Evolutionary conservation across 2,888 invertebrate genomes (phyloP).

Genomic region (Tortrix viridana): DNA sequence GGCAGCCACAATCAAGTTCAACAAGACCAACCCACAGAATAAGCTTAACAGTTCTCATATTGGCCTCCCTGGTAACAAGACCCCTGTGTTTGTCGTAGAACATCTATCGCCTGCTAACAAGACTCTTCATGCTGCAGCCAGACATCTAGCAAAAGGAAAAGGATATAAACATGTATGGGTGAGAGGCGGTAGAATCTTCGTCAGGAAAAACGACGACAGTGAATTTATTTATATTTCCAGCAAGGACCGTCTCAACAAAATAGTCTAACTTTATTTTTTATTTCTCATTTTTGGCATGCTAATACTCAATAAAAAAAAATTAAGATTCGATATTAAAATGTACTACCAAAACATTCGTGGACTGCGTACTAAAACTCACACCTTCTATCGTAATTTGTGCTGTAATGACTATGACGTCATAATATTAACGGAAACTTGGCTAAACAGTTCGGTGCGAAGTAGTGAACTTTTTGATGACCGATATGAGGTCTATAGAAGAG

Average conservation of each 20-base stretch:
- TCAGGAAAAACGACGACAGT: neutral
- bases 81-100: too few relatives aligned
- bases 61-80: too few relatives aligned
- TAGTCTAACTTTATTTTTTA: neutral
- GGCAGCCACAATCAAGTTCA: too few relatives aligned
- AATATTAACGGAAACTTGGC: slow-evolving; percentile 27
- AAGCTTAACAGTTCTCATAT: too few relatives aligned
- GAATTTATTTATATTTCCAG: neutral
- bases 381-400: neutral
- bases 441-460: slow-evolving; percentile 7
- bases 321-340: slow-evolving; percentile 1
- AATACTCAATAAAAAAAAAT: neutral
- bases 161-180: too few relatives aligned
- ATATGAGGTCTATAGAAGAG: slow-evolving; percentile 26
- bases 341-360: slow-evolving; percentile 12
- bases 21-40: too few relatives aligned
- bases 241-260: neutral
- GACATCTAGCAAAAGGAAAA: too few relatives aligned
- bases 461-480: slow-evolving; percentile 26
- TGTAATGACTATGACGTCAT: slow-evolving; percentile 17
- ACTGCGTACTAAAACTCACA: slow-evolving; percentile 9
- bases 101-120: too few relatives aligned
- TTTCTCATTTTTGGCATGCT: neutral
- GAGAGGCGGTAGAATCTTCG: too few relatives aligned
- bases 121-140: too few relatives aligned